Percentiles rank a stretch among this genome's conserved stretches.
These are phyloP conservation scores for Alviniconcha strummeri DNA, from an alignment of 2,888 invertebrate genomes.

Conservation along the genomic window DNA sequence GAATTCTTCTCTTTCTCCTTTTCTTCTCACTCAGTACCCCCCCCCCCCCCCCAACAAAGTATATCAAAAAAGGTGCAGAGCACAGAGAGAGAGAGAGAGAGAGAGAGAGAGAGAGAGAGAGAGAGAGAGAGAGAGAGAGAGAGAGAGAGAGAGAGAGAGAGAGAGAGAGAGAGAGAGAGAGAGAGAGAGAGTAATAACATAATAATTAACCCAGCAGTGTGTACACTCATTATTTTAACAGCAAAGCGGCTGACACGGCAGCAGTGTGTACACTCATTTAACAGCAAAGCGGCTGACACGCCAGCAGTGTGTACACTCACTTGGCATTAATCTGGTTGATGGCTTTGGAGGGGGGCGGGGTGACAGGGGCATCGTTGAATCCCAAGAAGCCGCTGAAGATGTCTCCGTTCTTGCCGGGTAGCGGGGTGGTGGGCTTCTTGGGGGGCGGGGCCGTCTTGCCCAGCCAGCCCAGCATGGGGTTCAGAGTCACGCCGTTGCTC, in stretches of 20 bases:
- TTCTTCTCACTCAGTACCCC: too few species aligned
- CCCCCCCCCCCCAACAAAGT: too few species aligned
- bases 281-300: too few species aligned
- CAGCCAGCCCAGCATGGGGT: constrained; percentile 16
- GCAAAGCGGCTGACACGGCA: too few species aligned
- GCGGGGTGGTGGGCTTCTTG: neutral
- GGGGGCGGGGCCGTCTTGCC: neutral
- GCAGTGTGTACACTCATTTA: too few species aligned
- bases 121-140: constrained; percentile 1
- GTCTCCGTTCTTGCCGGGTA: constrained; percentile 13
- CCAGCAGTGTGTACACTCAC: neutral
- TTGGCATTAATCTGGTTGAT: constrained; percentile 3
- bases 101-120: neutral
- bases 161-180: neutral
- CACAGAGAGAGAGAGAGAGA: constrained; percentile 10
- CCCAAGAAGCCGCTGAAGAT: constrained; percentile 14
- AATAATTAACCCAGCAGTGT: too few species aligned
- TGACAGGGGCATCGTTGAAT: neutral
- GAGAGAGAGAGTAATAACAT: too few species aligned
- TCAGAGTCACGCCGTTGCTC: neutral
- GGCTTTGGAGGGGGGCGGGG: neutral
- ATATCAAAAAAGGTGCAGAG: too few species aligned
- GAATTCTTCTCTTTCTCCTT: too few species aligned
- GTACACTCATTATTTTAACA: too few species aligned
- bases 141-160: neutral